Conservation (phyloP, 2,113 vertebrate genomes). For the Rhynchomys soricoides region DNA sequence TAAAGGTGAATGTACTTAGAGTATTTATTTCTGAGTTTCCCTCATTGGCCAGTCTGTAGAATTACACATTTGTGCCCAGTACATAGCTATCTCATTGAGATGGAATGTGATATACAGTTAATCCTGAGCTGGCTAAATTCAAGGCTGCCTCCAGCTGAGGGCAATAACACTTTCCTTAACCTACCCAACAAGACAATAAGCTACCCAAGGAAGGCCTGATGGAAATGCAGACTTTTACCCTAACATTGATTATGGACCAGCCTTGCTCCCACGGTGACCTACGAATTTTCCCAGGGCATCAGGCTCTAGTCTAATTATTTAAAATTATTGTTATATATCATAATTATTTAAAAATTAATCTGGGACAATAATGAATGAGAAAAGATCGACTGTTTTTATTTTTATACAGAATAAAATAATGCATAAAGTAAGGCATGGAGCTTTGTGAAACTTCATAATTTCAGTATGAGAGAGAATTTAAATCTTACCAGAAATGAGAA, state of each 20-base stretch:
- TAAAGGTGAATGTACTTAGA: not conserved
- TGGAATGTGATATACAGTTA: not conserved
- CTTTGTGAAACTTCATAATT: not conserved
- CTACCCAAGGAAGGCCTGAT: too few species aligned
- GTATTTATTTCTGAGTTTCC: not conserved
- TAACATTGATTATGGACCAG: not conserved
- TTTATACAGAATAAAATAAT: conserved; percentile 35
- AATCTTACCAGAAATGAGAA: not conserved
- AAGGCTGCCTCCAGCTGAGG: not conserved
- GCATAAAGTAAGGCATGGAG: not conserved
- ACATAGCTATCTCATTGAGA: not conserved
- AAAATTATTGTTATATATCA: not conserved
- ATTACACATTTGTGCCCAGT: not conserved
- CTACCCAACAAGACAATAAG: too few species aligned
- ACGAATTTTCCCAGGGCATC: not conserved
- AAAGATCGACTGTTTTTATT: not conserved
- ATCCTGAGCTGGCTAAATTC: not conserved
- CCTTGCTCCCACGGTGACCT: not conserved
- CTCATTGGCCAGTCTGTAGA: too few species aligned
- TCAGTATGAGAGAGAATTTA: not conserved
- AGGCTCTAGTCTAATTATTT: not conserved
- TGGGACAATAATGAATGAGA: not conserved
- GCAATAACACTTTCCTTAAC: not conserved
- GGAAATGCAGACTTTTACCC: not conserved
- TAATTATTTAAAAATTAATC: not conserved